These are phyloP conservation scores for Xanthorhoe spadicearia DNA, from an alignment of 2,888 invertebrate species.

Conservation along the genomic window DNA sequence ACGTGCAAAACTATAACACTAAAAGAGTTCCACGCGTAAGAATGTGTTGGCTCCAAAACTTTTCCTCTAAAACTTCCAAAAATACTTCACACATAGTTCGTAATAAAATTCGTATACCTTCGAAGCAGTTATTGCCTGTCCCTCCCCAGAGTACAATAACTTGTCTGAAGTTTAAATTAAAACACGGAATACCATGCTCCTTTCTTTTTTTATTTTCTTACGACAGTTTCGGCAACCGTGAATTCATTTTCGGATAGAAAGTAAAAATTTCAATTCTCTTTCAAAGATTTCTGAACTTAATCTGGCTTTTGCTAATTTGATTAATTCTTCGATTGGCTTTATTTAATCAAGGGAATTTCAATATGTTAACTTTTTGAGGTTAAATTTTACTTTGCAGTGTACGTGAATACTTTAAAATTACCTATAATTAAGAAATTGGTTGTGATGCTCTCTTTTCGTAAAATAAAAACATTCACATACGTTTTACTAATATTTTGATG, in stretches of 20 bases:
- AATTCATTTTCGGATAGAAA: slow-evolving; percentile 38
- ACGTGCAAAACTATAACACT: neutral
- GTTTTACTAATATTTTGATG: too few relatives aligned
- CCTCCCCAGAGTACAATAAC: slow-evolving; percentile 41
- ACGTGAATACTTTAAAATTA: neutral
- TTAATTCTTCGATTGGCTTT: slow-evolving; percentile 45
- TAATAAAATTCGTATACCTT: slow-evolving; percentile 40
- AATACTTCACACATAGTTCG: slow-evolving; percentile 29
- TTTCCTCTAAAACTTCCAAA: slow-evolving; percentile 16
- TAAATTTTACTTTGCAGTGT: too few relatives aligned
- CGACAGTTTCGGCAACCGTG: slow-evolving; percentile 34
- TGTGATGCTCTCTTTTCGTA: too few relatives aligned
- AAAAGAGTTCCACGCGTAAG: neutral
- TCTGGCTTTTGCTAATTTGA: slow-evolving; percentile 39
- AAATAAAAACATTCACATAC: too few relatives aligned
- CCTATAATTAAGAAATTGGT: neutral
- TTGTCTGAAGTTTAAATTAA: slow-evolving; percentile 47
- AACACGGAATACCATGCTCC: slow-evolving; percentile 41
- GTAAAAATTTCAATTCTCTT: slow-evolving; percentile 36
- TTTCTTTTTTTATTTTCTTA: slow-evolving; percentile 41
- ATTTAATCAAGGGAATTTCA: slow-evolving; percentile 18
- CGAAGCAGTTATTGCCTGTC: slow-evolving; percentile 33
- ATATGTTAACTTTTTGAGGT: neutral
- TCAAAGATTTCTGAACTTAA: slow-evolving; percentile 39
- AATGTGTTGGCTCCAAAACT: slow-evolving; percentile 1